Base-by-base conservation (phyloP, 2,888 invertebrate genomes). In the Meliscaeva auricollis region DNA sequence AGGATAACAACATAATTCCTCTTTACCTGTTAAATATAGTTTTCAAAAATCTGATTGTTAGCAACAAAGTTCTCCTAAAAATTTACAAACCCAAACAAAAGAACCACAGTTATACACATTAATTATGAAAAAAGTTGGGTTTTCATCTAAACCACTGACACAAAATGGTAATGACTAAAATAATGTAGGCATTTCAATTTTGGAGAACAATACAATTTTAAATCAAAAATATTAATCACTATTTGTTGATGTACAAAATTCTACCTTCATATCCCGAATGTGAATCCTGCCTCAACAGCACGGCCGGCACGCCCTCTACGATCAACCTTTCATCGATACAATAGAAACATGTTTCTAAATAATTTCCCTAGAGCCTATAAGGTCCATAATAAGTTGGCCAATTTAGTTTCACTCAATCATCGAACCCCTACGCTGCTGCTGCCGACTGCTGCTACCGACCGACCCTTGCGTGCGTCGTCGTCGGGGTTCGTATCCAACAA, bases 331-430 rank as follows among this genome's bases (percentile, higher is more conserved):
- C 35, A 17, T 17, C 17, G 7, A 35, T 35, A 56, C 11, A 35
- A 20, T 20, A 13, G 13, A 11, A 58, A 20, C 58, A 35, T 38
- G 58, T 38, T 58, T 58, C 38, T 35, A 38, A 58, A 58, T 58
- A 58, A 58, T 58, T 58, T 58, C 58, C 58, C 58, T n/a, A 6
- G 56, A 35, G 35, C 56, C 17, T 6, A 56, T 17, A 56, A 11
- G 11, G 56, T 9, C 35, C 1, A 22, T 38, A 58, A 58, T 58
- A 58, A 20, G 58, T 38, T 38, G 58, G 38, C 58, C 38, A 58
- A 58, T 58, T 58, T 58, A 58, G 38, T 38, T 58, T 58, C 35
- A 58, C 20, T 38, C 35, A 58, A 58, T 58, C 58, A 58, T 38
- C 58, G 15, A 20, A 15, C 20, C 35, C 38, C 13, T 32, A 38